Percentiles rank a stretch among this genome's conserved stretches.
These are phyloP conservation scores for Drepana falcataria DNA, from an alignment of 2,888 invertebrate genomes.

Conservation along the genomic window DNA sequence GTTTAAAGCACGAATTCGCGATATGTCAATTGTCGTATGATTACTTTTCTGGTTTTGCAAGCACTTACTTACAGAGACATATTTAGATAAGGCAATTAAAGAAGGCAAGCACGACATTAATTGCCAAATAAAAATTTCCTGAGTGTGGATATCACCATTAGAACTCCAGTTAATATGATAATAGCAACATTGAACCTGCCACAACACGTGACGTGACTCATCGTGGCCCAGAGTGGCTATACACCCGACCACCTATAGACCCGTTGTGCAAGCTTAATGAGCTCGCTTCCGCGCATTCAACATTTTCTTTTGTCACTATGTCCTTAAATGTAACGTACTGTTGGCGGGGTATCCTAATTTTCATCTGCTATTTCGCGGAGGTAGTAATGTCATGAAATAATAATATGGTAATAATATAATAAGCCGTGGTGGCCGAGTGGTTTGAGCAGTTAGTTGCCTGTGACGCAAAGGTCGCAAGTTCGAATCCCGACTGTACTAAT, in stretches of 20 bases:
- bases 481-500: too few species aligned
- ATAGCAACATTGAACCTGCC: background rate
- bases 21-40: too few species aligned
- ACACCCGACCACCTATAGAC: slow-evolving; percentile 2
- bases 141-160: background rate
- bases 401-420: too few species aligned
- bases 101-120: background rate
- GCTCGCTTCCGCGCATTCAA: slow-evolving; percentile 21
- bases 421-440: too few species aligned
- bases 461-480: too few species aligned
- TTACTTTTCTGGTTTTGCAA: too few species aligned
- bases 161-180: background rate
- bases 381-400: too few species aligned
- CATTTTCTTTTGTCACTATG: slow-evolving; percentile 8
- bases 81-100: too few species aligned
- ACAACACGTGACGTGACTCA: background rate
- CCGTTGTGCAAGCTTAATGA: slow-evolving; percentile 12
- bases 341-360: background rate
- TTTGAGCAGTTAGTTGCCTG: too few species aligned
- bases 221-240: background rate
- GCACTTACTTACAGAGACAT: too few species aligned
- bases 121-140: background rate
- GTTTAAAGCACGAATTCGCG: too few species aligned
- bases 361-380: too few species aligned
- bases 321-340: background rate